Conservation (phyloP, 2,797 vertebrate species). For the Prunella strophiata region DNA sequence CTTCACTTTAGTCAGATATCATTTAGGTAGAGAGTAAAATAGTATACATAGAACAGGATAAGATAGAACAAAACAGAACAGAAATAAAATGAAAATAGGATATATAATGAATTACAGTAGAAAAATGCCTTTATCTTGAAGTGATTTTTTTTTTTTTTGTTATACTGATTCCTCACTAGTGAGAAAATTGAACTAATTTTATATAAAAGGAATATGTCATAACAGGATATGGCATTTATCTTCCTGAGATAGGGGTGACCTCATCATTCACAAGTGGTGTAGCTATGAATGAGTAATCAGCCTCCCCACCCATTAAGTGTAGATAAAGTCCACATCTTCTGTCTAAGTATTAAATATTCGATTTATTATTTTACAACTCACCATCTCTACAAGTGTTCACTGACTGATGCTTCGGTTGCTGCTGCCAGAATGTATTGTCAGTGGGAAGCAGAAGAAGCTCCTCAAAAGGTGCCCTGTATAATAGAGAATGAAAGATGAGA, state of each 20-base stretch:
- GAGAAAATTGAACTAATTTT: conserved; percentile 70
- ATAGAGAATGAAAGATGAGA: conserved; percentile 7
- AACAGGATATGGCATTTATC: conserved; percentile 69
- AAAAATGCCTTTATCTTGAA: conserved; percentile 69
- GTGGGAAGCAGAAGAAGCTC: conserved; percentile 16
- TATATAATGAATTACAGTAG: conserved; percentile 62
- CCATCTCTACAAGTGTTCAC: conserved; percentile 56
- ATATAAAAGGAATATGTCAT: conserved; percentile 64
- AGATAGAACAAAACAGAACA: conserved; percentile 71
- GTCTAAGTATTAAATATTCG: conserved; percentile 68
- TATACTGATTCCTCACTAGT: conserved; percentile 48
- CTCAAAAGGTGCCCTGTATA: conserved; percentile 5
- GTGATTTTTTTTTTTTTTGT: conserved; percentile 18
- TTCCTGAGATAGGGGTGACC: conserved; percentile 63
- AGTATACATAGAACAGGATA: conserved; percentile 61
- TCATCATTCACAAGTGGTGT: conserved; percentile 63
- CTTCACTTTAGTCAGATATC: conserved; percentile 74
- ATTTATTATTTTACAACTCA: conserved; percentile 68
- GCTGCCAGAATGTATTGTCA: background rate
- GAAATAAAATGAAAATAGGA: conserved; percentile 68
- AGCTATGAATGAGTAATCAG: conserved; percentile 69
- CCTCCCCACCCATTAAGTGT: conserved; percentile 48
- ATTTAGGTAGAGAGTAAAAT: conserved; percentile 71
- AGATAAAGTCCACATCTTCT: conserved; percentile 66
- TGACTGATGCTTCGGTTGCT: conserved; percentile 57